These are phyloP conservation scores for Drosophila picticornis DNA, from an alignment of 2,888 invertebrate species.

Conservation along the genomic window DNA sequence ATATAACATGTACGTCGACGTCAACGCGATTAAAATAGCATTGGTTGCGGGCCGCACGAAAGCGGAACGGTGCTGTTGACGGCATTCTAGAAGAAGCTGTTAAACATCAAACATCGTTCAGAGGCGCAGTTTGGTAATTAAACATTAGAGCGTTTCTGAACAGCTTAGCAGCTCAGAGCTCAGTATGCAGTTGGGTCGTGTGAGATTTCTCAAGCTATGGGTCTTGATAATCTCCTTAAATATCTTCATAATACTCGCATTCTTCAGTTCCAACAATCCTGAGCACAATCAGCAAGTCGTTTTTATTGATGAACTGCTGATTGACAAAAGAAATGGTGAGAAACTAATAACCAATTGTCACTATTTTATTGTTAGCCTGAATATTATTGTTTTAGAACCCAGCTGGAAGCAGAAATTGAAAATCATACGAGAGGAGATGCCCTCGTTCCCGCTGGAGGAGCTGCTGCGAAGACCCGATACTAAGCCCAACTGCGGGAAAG, in stretches of 20 bases:
- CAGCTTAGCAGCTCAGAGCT: neutral
- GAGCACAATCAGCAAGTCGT: neutral
- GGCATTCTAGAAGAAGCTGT: constrained; percentile 14
- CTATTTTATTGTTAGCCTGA: no score
- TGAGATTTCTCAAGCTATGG: constrained; percentile 26
- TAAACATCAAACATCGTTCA: constrained; percentile 23
- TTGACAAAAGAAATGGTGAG: constrained; percentile 40
- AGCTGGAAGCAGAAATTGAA: constrained; percentile 39
- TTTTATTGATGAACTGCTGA: constrained; percentile 36
- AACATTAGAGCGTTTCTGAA: neutral
- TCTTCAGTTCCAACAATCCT: constrained; percentile 7
- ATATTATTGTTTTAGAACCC: constrained; percentile 24
- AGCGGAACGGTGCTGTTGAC: constrained; percentile 7
- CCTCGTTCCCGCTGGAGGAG: constrained; percentile 61
- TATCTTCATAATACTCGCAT: constrained; percentile 26
- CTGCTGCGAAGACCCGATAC: neutral
- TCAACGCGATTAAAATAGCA: neutral
- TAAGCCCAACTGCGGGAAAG: constrained; percentile 29
- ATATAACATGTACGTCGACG: neutral
- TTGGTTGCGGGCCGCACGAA: neutral
- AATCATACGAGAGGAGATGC: constrained; percentile 59
- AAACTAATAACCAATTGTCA: neutral
- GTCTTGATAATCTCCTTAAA: constrained; percentile 33
- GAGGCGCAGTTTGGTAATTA: neutral
- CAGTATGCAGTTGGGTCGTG: constrained; percentile 34